Evolutionary conservation across 1,140 invertebrate species (phyloP), one percentile per base, ranked within the genome.

Genomic region (Aphaenogaster ashmeadi): DNA sequence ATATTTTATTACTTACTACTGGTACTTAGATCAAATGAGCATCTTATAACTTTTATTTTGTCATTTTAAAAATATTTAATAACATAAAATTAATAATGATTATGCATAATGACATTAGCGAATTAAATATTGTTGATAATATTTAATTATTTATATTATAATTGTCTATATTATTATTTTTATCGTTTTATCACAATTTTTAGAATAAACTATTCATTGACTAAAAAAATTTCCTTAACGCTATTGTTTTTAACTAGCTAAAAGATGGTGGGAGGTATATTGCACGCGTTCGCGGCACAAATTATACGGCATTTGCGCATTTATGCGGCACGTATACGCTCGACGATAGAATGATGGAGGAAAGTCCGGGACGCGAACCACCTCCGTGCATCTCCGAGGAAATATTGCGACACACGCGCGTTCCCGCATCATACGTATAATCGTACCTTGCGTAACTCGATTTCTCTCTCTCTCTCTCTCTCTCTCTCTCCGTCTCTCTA

Each of bases 391-490:
- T 15, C 66, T 69, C 21, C n/a, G 36, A 33, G 50, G 15, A 41
- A 69, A 33, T n/a, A 56, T 71, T 62, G 41, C 56, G 47, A 13
- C 36, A 54, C 18, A 18, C 13, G 18, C 5, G 3, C 44, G 44
- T n/a, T 52, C 9, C 27, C 47, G 3, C 27, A 6, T 66, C 38
- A 27, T 56, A 33, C 7, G 0, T 44, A 69, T 71, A 56, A 71
- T 81, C 15, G 36, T 71, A 81, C 50, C 64, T 81, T 81, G 38
- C 79, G 36, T 81, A 81, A 81, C 21, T 33, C 58, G 27, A 27
- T 27, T 27, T 27, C 27, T 27, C 0, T 1, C 18, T 18, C 64
- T 41, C 1, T 27, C 0, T 1, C 18, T 18, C 64, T 41, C 1
- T 60, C 18, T 41, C 15, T 62, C 33, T 64, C 6, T 36, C 56